Conservation (phyloP, 2,113 vertebrate species). For the Hypomesus transpacificus region DNA sequence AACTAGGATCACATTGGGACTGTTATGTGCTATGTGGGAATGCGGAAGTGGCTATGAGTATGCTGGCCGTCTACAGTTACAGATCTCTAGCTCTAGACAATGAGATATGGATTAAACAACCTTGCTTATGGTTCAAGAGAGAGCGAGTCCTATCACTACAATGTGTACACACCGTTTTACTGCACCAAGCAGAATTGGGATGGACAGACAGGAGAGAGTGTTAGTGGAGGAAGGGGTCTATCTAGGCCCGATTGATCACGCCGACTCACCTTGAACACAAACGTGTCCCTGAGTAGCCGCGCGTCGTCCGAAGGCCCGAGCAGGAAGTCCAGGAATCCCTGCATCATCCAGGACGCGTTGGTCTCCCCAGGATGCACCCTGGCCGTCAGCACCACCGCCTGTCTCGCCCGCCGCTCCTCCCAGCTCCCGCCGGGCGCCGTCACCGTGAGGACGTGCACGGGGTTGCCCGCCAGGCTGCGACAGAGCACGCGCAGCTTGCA, state of each 20-base stretch:
- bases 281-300: constrained; percentile 79
- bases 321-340: constrained; percentile 85
- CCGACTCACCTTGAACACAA: constrained; percentile 80
- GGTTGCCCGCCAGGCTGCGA: constrained; percentile 84
- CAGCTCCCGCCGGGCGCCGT: constrained; percentile 58
- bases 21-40: no score
- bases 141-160: no score
- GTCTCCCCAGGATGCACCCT: constrained; percentile 87
- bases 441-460: constrained; percentile 80
- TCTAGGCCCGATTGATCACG: neutral
- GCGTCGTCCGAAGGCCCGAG: constrained; percentile 79
- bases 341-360: constrained; percentile 88
- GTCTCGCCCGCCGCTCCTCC: constrained; percentile 59
- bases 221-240: neutral
- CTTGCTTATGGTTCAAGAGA: no score
- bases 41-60: no score
- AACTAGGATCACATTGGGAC: no score
- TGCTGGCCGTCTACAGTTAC: no score
- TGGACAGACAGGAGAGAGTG: neutral
- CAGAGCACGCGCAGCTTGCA: constrained; percentile 81
- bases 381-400: constrained; percentile 82
- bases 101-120: no score
- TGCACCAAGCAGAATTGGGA: no score
- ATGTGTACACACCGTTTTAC: no score
- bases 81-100: no score